Base-by-base conservation (phyloP, 2,888 invertebrate genomes). In the Boloria euphrosyne region DNA sequence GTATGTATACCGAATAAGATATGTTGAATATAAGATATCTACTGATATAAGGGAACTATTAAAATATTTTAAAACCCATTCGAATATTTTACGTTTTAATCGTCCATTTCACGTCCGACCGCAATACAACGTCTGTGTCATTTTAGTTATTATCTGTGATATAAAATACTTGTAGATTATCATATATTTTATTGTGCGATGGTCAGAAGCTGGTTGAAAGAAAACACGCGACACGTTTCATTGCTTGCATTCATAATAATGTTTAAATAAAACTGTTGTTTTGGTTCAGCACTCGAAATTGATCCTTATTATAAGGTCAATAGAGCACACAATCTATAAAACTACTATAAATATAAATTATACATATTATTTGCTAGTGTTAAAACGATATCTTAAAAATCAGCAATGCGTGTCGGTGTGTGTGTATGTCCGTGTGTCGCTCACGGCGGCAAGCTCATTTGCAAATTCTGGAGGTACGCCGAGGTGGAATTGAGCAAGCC, bases 401-500 rank as follows among this genome's bases (percentile, higher is more conserved):
- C 16, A 10, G 6, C 31, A 31, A 17, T 17, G 47, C 59, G 47
- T 58, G 47, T 27, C 16, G 16, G 52, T 49, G 63, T 62, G 61
- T 58, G 44, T 57, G 17, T 14, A 63, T 47, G n/a, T 14, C 22
- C 31, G 61, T 50, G 61, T 64, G 51, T 66, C 49, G 79, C 66
- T 86, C 81, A 90, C 78, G 90, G 87, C 27, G 90, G 90, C 62
- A 90, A 78, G 80, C 90, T 90, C 86, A 91, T 85, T 75, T 92
- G 92, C 80, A 92, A 76, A 72, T 89, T 92, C 83, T 95, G 95
- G 71, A 95, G 89, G 82, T 94, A 95, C 66, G 95, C 93, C 61
- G 95, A 95, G 38, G 95, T 95, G 13, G 97, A 96, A 89, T 95
- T 97, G 57, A 98, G 91, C 72, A 98, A 92, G 66, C 98, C 98